Evolutionary conservation across 2,113 vertebrate species (phyloP).

Genomic region (Gulo gulo): DNA sequence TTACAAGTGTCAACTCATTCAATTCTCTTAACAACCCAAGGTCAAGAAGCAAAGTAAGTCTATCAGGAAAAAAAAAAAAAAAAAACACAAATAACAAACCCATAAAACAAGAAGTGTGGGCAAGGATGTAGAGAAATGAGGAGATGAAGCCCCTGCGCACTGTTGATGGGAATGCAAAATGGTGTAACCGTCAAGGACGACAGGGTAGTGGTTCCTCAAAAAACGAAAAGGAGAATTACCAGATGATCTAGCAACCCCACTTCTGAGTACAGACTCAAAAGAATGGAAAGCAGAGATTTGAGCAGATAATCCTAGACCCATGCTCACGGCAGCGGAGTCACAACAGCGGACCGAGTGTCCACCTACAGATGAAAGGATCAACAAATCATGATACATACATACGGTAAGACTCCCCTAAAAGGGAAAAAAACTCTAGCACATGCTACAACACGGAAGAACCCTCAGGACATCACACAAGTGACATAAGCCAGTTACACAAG

Average conservation of each 20-base stretch:
- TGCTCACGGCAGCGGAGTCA: neutral
- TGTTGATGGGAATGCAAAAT: rapidly evolving
- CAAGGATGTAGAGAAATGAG: neutral
- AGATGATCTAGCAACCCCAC: rapidly evolving
- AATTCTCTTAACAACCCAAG: neutral
- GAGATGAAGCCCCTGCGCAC: neutral
- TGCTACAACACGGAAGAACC: rapidly evolving
- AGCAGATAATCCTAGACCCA: rapidly evolving
- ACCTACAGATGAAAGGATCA: rapidly evolving
- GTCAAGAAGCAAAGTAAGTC: neutral
- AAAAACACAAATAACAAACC: neutral
- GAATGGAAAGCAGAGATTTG: neutral
- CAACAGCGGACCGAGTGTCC: neutral
- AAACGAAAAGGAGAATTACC: too few species aligned
- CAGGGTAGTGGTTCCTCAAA: neutral
- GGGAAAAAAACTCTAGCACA: too few species aligned
- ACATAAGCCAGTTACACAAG: neutral
- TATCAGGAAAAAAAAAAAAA: neutral
- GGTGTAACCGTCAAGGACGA: rapidly evolving
- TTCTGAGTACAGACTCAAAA: neutral
- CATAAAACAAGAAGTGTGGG: neutral
- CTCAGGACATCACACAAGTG: neutral
- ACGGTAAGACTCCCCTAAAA: neutral
- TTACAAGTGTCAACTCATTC: neutral
- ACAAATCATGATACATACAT: too few species aligned